Base-by-base conservation (phyloP, 1,140 invertebrate genomes). In the Brachionus rubens region DNA sequence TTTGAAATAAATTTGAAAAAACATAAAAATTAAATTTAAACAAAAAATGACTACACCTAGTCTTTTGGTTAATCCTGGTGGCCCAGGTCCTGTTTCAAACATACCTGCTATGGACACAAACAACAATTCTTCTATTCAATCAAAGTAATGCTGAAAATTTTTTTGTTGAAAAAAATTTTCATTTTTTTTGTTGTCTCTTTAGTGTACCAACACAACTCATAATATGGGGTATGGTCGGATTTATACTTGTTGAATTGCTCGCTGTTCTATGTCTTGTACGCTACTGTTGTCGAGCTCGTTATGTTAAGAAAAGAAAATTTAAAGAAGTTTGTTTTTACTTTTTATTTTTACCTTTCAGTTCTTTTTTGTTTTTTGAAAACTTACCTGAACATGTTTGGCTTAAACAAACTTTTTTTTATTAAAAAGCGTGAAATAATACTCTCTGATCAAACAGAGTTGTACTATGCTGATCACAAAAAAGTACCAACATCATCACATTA, bases 221-320 rank as follows among this genome's bases (percentile, higher is more conserved):
- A 21, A 72, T 72, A 50, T 72, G 68, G 68, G 68, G 68, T 40
- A 72, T 72, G 68, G 68, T 72, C 24, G 68, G 68, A 72, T 72
- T 72, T 33, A 72, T 72, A 33, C 30, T 72, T 16, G 36, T 72
- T n/a, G 68, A 72, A 30, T 46, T 72, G 28, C 28, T 72, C 46
- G 68, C 68, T 21, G 40, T 72, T 72, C 16, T 72, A 50, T 72
- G 68, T 36, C 46, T 72, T 21, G 10, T 72, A 36, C 68, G 68
- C 46, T 72, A 72, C 50, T 72, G 68, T 54, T 72, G 68, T 50
- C 43, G 68, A 54, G 46, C 68, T 48, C 46, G 50, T 33, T 54
- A 40, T 54, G 46, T 50, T n/a, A 72, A 54, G 19, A 48, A 54
- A 50, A 48, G 68, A 48, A 72, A 72, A 40, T 72, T 50, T 40